These are phyloP conservation scores for Hylyphantes graminicola DNA, from an alignment of 1,140 invertebrate species.

Conservation along the genomic window DNA sequence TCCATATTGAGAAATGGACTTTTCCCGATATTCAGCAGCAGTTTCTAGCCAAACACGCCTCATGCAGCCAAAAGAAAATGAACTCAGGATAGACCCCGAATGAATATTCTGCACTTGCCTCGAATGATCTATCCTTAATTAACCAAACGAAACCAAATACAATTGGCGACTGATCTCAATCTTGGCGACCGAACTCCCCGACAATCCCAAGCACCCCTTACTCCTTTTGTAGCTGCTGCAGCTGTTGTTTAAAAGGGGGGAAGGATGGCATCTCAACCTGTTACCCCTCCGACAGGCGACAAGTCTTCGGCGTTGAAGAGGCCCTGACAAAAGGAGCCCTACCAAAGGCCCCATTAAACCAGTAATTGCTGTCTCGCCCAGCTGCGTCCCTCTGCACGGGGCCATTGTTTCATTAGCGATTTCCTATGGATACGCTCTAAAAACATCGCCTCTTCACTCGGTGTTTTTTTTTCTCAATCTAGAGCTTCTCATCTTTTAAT, in stretches of 20 bases:
- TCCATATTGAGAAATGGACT: too few species aligned
- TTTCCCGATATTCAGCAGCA: too few species aligned
- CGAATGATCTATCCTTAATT: too few species aligned
- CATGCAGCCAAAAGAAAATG: too few species aligned
- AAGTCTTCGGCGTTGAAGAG: slow-evolving; percentile 44
- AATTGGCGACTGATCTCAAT: too few species aligned
- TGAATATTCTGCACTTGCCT: too few species aligned
- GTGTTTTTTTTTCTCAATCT: neutral
- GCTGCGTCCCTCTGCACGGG: slow-evolving; percentile 38
- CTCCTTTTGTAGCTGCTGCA: slow-evolving; percentile 51
- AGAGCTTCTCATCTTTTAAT: slow-evolving; percentile 47
- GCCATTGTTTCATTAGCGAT: slow-evolving; percentile 54
- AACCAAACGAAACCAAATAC: too few species aligned
- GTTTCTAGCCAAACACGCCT: too few species aligned
- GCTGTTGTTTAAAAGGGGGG: slow-evolving; percentile 54
- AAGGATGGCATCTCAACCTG: slow-evolving; percentile 49
- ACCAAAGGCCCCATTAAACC: slow-evolving; percentile 54
- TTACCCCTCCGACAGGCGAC: slow-evolving; percentile 55
- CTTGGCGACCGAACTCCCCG: too few species aligned
- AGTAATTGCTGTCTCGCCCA: slow-evolving; percentile 56
- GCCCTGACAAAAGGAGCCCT: slow-evolving; percentile 46
- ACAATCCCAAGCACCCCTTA: neutral
- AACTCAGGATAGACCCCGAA: too few species aligned
- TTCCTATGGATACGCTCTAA: slow-evolving; percentile 25
- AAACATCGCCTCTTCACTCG: neutral